Evolutionary conservation across 2,113 vertebrate species (phyloP).

Genomic region (Rhinogobius similis): DNA sequence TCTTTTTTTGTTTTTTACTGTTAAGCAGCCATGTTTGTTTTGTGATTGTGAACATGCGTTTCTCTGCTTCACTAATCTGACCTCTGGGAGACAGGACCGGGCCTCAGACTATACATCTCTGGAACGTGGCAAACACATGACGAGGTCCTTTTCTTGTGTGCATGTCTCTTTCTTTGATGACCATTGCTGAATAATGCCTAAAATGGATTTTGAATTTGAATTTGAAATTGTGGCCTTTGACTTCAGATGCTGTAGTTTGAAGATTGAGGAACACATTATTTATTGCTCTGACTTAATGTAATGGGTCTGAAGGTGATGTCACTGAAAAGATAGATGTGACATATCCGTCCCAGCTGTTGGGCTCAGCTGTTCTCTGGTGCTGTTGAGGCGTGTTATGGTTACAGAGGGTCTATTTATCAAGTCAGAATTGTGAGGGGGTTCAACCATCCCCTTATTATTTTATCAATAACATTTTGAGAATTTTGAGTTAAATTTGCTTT

Average conservation of each 20-base stretch:
- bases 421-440: constrained; percentile 49
- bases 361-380: constrained; percentile 49
- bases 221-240: background rate
- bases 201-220: background rate
- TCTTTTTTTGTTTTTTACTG: background rate
- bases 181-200: background rate
- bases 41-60: background rate
- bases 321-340: constrained; percentile 56
- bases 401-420: constrained; percentile 3
- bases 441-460: background rate
- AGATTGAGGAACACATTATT: background rate
- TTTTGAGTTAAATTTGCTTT: too few species aligned
- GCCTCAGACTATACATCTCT: too few species aligned
- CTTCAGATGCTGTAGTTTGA: background rate
- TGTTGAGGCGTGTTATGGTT: constrained; percentile 12
- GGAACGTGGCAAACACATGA: too few species aligned
- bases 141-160: too few species aligned
- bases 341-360: constrained; percentile 55
- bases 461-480: background rate
- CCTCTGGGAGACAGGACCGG: background rate
- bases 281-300: constrained; percentile 2
- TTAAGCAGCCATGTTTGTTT: background rate
- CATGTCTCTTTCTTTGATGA: too few species aligned
- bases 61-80: background rate
- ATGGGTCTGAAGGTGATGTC: constrained; percentile 51